Base-by-base conservation (phyloP, 1,140 invertebrate species). In the Euura lappo region DNA sequence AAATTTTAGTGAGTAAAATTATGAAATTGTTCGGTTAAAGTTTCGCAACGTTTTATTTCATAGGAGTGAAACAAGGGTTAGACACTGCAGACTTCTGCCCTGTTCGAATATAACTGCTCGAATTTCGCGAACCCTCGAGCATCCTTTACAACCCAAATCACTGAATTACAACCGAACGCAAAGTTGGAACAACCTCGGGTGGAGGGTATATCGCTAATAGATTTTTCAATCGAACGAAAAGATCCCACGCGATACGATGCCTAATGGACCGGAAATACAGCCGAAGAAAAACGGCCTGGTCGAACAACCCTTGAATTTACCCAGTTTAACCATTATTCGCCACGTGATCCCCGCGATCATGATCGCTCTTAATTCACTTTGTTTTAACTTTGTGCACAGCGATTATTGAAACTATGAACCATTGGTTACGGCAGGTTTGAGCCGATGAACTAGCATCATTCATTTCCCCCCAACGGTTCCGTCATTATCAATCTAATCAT, bases 181-280 rank as follows among this genome's bases (percentile, higher is more conserved):
- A 67, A 64, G 44, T 64, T 44, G 66, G 72, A 75, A 71, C 73
- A 76, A 72, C 71, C 44, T 72, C 70, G 46, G 65, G 28, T 28
- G 28, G 28, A 28, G 72, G 71, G 51, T 76, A 75, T 77, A 75
- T 77, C 76, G 74, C 74, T 77, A 77, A 77, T 77, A 77, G 76
- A 75, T 77, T 77, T 77, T 74, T 77, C 76, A 74, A 13, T 65
- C 70, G 65, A 74, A 77, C 75, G 74, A 77, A 77, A 77, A 75
- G 72, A 77, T 77, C 72, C 51, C 64, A 51, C 71, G 67, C 69
- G 76, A 74, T 75, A 77, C 74, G 44, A 45, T 71, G 70, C 68
- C 75, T 75, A 75, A 77, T 77, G 76, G 74, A 69, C 65, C 65
- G 74, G 76, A 77, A 77, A 74, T 74, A 47, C 72, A 67, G 42